Conservation (phyloP, 2,888 invertebrate species). For the Helicoverpa assulta region DNA sequence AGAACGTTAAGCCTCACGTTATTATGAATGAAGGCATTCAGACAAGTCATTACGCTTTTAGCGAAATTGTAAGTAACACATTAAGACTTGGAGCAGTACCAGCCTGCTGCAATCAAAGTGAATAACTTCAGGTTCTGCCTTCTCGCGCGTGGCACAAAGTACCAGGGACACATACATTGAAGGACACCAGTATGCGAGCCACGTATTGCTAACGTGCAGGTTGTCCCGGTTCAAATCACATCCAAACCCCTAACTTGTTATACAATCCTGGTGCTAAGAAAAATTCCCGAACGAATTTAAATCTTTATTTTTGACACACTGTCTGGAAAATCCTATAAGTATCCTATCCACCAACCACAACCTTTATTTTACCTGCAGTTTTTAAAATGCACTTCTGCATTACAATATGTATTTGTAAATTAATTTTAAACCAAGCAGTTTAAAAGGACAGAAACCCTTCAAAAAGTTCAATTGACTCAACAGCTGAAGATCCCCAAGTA, state of each 20-base stretch:
- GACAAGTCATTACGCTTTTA: constrained; percentile 18
- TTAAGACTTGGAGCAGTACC: constrained; percentile 17
- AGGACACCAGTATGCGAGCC: constrained; percentile 32
- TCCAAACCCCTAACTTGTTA: constrained; percentile 18
- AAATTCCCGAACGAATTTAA: not conserved
- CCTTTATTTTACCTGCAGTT: too few species aligned
- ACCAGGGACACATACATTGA: constrained; percentile 34
- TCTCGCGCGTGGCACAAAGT: constrained; percentile 14
- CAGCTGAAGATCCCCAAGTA: too few species aligned
- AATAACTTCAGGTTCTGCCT: constrained; percentile 7
- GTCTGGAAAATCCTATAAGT: not conserved
- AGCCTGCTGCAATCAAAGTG: constrained; percentile 16
- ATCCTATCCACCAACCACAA: too few species aligned
- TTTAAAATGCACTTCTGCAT: too few species aligned
- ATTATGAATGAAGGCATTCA: constrained; percentile 1
- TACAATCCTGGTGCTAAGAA: constrained; percentile 9
- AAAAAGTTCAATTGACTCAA: too few species aligned
- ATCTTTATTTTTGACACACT: not conserved
- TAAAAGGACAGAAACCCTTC: too few species aligned
- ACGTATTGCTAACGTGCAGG: constrained; percentile 36
- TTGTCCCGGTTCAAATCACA: constrained; percentile 34
- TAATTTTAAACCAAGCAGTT: too few species aligned
- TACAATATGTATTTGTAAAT: too few species aligned
- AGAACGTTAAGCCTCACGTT: not conserved
- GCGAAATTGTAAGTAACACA: constrained; percentile 19